Conservation (phyloP, 2,113 vertebrate species). For the Trinectes maculatus region DNA sequence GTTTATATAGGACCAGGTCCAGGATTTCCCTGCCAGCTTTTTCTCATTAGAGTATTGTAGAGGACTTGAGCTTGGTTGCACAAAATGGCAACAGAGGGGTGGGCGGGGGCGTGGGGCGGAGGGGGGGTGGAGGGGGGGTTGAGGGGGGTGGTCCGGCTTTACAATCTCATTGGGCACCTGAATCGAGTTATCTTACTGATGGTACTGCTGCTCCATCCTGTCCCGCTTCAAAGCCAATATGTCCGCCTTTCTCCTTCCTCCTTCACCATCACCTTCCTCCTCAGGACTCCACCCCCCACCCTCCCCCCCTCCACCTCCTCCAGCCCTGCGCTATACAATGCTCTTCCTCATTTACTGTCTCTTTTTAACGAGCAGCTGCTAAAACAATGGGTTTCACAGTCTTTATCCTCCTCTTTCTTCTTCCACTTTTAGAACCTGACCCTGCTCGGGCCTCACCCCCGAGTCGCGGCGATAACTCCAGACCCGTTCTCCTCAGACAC, state of each 20-base stretch:
- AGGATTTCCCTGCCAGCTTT: conserved; percentile 88
- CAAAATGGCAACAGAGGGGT: conserved; percentile 82
- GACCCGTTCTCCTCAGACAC: conserved; percentile 9
- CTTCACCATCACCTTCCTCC: neutral
- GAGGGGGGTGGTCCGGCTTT: conserved; percentile 38
- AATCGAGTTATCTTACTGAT: conserved; percentile 55
- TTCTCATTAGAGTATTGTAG: conserved; percentile 87
- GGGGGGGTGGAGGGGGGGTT: conserved; percentile 24
- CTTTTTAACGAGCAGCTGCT: neutral
- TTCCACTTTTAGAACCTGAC: no score
- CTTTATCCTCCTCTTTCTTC: neutral
- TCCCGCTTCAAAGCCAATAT: conserved; percentile 21
- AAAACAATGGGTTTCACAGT: neutral
- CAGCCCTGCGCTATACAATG: no score
- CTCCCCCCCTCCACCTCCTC: neutral
- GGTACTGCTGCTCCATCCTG: conserved; percentile 19
- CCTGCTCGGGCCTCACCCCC: no score
- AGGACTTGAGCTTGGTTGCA: conserved; percentile 65
- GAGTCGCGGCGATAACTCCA: no score
- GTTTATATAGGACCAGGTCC: conserved; percentile 91
- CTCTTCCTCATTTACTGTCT: neutral
- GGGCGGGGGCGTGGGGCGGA: neutral
- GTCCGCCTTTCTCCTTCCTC: conserved; percentile 2
- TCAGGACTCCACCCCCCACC: neutral
- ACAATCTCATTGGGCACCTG: conserved; percentile 45